Conservation (phyloP, 2,113 vertebrate species). For the Delphinus delphis region DNA sequence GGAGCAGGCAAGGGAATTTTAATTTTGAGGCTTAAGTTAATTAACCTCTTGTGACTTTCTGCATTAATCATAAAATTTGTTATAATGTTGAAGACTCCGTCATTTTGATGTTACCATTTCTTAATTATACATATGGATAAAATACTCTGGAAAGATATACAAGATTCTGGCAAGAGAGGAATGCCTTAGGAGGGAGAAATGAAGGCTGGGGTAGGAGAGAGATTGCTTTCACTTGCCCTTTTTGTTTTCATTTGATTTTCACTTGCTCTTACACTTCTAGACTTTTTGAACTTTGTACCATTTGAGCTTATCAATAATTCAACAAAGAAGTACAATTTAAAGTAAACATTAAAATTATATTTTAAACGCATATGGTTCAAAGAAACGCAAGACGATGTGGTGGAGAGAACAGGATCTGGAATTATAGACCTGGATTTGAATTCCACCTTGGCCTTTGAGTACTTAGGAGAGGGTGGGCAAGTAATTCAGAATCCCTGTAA, state of each 20-base stretch:
- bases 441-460: not conserved
- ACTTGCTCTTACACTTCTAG: not conserved
- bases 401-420: not conserved
- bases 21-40: constrained; percentile 42
- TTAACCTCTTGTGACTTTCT: not conserved
- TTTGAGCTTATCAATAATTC: not conserved
- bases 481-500: too few relatives aligned
- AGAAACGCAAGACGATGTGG: not conserved
- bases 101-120: not conserved
- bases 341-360: not conserved
- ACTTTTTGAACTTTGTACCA: not conserved
- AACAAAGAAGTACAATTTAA: not conserved
- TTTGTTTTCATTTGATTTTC: not conserved
- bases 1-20: not conserved
- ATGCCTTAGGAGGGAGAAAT: not conserved
- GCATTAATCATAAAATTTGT: not conserved
- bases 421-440: not conserved
- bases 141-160: not conserved
- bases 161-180: too few relatives aligned
- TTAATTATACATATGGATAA: not conserved
- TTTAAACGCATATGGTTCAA: not conserved
- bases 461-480: too few relatives aligned
- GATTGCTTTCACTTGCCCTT: not conserved
- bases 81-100: not conserved
- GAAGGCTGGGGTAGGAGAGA: not conserved